phyloP scores from a whole-genome alignment of 2,113 vertebrate genomes.

The Donacobius atricapilla region DNA sequence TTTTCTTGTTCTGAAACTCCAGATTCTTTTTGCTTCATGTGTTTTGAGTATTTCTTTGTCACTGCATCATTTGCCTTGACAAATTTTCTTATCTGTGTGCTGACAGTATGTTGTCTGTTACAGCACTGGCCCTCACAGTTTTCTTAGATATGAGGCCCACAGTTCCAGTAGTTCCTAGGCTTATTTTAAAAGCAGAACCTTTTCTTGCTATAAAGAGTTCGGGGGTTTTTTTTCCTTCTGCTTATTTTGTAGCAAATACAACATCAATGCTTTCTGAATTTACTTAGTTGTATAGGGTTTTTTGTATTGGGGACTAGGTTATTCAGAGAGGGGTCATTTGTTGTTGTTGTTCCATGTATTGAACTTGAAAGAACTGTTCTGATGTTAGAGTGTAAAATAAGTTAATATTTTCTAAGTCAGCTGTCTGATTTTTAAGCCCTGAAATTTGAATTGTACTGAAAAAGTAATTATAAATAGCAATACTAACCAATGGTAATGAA shows the following conservation, averaged over 20 bases:
- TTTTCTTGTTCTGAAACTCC: neutral
- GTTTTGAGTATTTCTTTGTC: neutral
- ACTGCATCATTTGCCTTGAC: neutral
- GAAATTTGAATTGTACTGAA: neutral
- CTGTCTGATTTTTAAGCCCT: neutral
- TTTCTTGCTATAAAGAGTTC: neutral
- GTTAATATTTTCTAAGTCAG: neutral
- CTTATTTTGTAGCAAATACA: neutral
- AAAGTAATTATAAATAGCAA: neutral
- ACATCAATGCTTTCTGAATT: neutral
- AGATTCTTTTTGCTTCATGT: neutral
- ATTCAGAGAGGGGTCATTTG: neutral
- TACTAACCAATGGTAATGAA: neutral
- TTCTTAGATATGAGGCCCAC: neutral
- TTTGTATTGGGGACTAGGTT: neutral
- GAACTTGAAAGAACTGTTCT: neutral
- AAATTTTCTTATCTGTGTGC: neutral
- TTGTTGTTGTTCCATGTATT: neutral
- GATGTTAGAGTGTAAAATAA: neutral
- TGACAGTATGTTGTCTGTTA: neutral
- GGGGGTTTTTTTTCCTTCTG: neutral
- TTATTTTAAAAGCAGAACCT: neutral
- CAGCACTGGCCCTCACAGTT: neutral
- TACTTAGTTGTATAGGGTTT: accelerated
- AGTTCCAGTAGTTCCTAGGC: neutral